Evolutionary conservation across 2,888 invertebrate genomes (phyloP).

Genomic region (Leucozona laternaria): DNA sequence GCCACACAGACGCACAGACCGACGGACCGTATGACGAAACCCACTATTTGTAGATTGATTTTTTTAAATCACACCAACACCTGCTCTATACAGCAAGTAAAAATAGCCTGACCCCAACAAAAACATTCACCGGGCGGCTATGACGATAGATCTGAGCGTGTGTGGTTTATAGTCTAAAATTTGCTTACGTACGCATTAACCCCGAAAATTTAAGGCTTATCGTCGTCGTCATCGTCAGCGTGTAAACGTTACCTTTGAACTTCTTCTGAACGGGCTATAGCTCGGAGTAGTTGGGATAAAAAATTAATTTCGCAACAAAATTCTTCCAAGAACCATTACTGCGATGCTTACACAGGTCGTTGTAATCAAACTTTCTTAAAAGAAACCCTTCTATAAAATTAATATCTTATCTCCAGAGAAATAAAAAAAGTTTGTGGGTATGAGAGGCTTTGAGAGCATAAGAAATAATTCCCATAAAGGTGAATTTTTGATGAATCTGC

Average conservation of each 20-base stretch:
- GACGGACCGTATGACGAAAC: too few species aligned
- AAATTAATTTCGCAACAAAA: neutral
- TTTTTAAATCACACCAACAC: too few species aligned
- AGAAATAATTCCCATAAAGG: constrained; percentile 43
- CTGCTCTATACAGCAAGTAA: too few species aligned
- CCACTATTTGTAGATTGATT: too few species aligned
- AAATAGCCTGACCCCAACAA: neutral
- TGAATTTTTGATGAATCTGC: constrained; percentile 57
- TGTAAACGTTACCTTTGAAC: constrained; percentile 35
- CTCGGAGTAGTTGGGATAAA: neutral
- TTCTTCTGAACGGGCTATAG: neutral
- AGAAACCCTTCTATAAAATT: constrained; percentile 36
- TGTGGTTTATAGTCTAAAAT: constrained; percentile 22
- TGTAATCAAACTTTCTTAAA: constrained; percentile 51
- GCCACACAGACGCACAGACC: too few species aligned
- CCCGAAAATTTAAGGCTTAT: constrained; percentile 18
- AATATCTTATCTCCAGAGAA: constrained; percentile 11
- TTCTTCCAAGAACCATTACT: constrained; percentile 42
- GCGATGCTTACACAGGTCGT: constrained; percentile 58
- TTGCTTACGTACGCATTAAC: constrained; percentile 49
- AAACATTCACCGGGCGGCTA: neutral
- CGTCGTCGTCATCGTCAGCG: constrained; percentile 5
- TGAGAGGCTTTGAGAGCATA: neutral
- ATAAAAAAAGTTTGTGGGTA: neutral
- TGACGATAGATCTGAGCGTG: neutral